These are phyloP conservation scores for Ochropacha duplaris DNA, from an alignment of 2,888 invertebrate species.

Conservation along the genomic window DNA sequence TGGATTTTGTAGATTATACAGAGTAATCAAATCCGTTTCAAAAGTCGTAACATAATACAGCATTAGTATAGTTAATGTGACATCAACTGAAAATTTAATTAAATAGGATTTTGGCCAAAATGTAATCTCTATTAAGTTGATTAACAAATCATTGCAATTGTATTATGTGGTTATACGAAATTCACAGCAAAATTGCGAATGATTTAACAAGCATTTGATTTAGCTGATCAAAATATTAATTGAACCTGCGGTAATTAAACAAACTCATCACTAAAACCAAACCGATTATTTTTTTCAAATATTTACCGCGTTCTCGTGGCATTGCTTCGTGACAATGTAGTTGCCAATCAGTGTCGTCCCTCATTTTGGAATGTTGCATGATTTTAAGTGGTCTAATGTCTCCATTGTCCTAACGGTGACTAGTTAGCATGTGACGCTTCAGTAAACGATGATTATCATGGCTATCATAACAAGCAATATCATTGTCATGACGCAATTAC, in stretches of 20 bases:
- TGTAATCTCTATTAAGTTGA: no score
- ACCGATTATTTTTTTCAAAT: slow-evolving; percentile 30
- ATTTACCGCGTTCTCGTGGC: slow-evolving; percentile 51
- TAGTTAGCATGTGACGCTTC: slow-evolving; percentile 74
- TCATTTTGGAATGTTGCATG: slow-evolving; percentile 78
- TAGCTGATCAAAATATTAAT: no score
- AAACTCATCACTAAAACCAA: slow-evolving; percentile 37
- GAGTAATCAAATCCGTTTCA: no score
- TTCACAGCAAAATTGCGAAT: no score
- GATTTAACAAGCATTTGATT: no score
- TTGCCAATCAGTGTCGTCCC: slow-evolving; percentile 74
- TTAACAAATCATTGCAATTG: no score
- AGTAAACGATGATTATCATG: slow-evolving; percentile 68
- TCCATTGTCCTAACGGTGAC: slow-evolving; percentile 39
- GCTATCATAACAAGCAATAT: slow-evolving; percentile 76
- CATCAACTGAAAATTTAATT: no score
- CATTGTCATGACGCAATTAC: slow-evolving; percentile 82
- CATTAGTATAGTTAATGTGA: no score
- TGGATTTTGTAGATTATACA: slow-evolving; percentile 20
- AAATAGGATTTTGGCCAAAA: no score
- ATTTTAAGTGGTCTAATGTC: slow-evolving; percentile 48
- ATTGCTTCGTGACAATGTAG: slow-evolving; percentile 84
- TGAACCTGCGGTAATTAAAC: slow-evolving; percentile 6
- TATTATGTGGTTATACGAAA: no score
- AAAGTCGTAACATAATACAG: no score